Conservation (phyloP, 1,140 invertebrate genomes). For the Saccostrea cuccullata region DNA sequence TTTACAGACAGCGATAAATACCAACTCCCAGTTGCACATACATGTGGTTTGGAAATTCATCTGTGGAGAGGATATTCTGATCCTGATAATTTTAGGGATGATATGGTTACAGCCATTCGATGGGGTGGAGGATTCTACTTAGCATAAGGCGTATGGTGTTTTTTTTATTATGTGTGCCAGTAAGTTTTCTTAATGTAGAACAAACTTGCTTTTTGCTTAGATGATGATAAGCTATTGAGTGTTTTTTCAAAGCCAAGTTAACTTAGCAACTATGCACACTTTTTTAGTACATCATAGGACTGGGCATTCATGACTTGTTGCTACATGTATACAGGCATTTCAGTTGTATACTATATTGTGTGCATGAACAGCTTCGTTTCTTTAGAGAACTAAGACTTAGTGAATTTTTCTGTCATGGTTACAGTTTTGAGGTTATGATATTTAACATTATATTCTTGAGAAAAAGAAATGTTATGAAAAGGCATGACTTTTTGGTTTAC, state of each 20-base stretch:
- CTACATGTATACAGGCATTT: neutral
- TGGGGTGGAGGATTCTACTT: slow-evolving; percentile 34
- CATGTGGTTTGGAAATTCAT: slow-evolving; percentile 11
- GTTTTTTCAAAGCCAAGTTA: neutral
- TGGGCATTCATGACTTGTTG: neutral
- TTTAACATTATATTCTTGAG: neutral
- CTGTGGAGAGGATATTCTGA: slow-evolving; percentile 36
- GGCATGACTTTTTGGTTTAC: neutral
- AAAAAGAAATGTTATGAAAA: neutral
- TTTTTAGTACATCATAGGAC: neutral
- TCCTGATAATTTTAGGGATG: slow-evolving; percentile 20
- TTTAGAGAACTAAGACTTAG: neutral
- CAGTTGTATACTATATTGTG: neutral
- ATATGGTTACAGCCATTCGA: slow-evolving; percentile 8
- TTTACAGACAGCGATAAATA: no score
- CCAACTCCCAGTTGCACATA: slow-evolving; percentile 1
- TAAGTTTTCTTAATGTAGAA: neutral
- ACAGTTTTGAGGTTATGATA: neutral
- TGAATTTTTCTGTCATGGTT: neutral
- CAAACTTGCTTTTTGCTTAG: neutral
- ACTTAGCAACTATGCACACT: neutral
- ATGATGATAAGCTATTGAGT: neutral
- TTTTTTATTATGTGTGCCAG: neutral
- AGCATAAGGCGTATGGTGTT: neutral
- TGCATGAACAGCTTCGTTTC: neutral